Evolutionary conservation across 2,113 vertebrate genomes (phyloP).

Genomic region (Xiphorhynchus elegans): DNA sequence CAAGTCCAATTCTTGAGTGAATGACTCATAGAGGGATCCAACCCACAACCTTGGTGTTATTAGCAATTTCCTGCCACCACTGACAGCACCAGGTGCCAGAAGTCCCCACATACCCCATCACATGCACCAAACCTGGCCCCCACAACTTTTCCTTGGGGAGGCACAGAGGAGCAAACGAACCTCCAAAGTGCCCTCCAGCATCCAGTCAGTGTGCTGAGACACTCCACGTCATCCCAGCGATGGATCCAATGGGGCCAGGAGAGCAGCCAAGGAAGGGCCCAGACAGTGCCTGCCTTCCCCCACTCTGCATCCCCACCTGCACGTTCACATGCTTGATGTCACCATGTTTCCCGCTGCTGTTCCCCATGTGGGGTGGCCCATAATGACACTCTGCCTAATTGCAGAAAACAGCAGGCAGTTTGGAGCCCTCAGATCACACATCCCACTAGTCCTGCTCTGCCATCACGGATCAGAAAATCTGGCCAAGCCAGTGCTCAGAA

Average conservation of each 20-base stretch:
- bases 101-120: background rate
- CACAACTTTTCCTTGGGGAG: background rate
- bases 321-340: fast-evolving
- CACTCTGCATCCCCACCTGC: fast-evolving
- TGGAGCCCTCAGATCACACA: background rate
- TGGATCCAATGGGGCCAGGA: fast-evolving
- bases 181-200: background rate
- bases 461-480: background rate
- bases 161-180: background rate
- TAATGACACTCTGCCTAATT: background rate
- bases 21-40: background rate
- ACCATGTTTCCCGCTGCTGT: background rate
- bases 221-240: fast-evolving
- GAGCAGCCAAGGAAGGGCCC: background rate
- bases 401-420: background rate
- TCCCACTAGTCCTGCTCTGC: background rate
- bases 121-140: background rate
- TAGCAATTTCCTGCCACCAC: background rate
- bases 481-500: background rate
- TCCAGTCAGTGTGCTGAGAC: fast-evolving
- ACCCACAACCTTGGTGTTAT: background rate
- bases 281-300: too few relatives aligned
- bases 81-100: background rate
- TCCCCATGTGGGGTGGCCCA: fast-evolving
- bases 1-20: background rate